These are phyloP conservation scores for Cheilosia vulpina DNA, from an alignment of 2,888 invertebrate species.

Conservation along the genomic window DNA sequence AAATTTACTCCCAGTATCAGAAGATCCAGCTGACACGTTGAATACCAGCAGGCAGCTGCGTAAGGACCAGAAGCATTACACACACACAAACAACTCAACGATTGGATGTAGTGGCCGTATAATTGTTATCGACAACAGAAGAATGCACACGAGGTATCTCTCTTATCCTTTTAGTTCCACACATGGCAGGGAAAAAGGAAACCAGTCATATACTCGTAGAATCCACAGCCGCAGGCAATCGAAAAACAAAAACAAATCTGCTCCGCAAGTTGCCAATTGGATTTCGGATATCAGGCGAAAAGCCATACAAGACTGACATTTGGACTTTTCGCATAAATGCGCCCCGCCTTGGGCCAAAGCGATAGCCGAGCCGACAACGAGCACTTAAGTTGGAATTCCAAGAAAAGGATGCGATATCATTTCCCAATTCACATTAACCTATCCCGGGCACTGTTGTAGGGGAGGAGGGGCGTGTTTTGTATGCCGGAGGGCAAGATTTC, in stretches of 20 bases:
- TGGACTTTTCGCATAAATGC: slow-evolving; percentile 28
- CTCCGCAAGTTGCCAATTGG: slow-evolving; percentile 45
- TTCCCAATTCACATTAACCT: slow-evolving; percentile 36
- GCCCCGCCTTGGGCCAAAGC: slow-evolving; percentile 10
- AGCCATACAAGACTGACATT: slow-evolving; percentile 47
- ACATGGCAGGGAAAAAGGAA: neutral
- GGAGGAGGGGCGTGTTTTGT: neutral
- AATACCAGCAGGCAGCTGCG: too few relatives aligned
- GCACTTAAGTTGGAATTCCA: slow-evolving; percentile 36
- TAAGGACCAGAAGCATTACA: too few relatives aligned
- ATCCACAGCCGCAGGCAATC: neutral
- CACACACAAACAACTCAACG: slow-evolving; percentile 6
- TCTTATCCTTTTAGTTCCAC: slow-evolving; percentile 22
- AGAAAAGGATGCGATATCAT: slow-evolving; percentile 45
- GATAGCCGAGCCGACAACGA: slow-evolving; percentile 29
- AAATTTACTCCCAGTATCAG: too few relatives aligned
- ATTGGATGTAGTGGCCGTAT: slow-evolving; percentile 40
- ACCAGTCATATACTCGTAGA: too few relatives aligned
- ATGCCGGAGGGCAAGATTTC: slow-evolving; percentile 12
- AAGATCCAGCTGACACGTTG: too few relatives aligned
- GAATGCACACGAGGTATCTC: slow-evolving; percentile 55
- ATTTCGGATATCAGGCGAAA: slow-evolving; percentile 47
- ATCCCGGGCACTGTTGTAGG: neutral
- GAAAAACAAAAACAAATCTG: slow-evolving; percentile 41
- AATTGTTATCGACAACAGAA: slow-evolving; percentile 58